Conservation (phyloP, 2,113 vertebrate genomes). For the Coptodon bakossiorum region DNA sequence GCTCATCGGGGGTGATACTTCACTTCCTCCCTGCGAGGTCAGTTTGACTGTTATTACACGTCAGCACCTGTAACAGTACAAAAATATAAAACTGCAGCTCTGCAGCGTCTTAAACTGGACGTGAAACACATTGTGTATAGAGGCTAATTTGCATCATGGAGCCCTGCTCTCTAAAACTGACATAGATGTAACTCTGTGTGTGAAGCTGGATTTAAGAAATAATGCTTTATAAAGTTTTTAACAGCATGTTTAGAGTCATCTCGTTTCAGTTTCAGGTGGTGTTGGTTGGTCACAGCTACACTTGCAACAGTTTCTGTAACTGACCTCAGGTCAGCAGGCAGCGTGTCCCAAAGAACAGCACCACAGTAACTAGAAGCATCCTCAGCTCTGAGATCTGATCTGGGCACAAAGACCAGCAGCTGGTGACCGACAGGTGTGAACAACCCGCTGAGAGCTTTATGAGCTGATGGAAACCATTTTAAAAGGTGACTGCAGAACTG, state of each 20-base stretch:
- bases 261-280: neutral
- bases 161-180: neutral
- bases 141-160: neutral
- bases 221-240: neutral
- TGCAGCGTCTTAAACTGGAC: neutral
- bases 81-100: neutral
- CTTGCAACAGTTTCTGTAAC: neutral
- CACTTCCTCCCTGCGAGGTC: neutral
- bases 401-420: neutral
- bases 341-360: rapidly evolving
- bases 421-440: rapidly evolving
- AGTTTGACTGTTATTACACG: neutral
- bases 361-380: neutral
- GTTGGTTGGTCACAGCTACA: neutral
- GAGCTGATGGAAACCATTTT: rapidly evolving
- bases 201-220: neutral
- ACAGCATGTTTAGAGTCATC: neutral
- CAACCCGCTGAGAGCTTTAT: neutral
- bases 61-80: neutral
- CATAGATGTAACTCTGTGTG: neutral
- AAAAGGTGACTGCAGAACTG: neutral
- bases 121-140: neutral
- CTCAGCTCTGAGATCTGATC: neutral
- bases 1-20: rapidly evolving
- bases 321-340: neutral